A percentile compares a stretch with the other conserved stretches of the same genome.
These are phyloP conservation scores for Ardeotis arabs DNA, from an alignment of 2,113 vertebrate species.

Conservation along the genomic window DNA sequence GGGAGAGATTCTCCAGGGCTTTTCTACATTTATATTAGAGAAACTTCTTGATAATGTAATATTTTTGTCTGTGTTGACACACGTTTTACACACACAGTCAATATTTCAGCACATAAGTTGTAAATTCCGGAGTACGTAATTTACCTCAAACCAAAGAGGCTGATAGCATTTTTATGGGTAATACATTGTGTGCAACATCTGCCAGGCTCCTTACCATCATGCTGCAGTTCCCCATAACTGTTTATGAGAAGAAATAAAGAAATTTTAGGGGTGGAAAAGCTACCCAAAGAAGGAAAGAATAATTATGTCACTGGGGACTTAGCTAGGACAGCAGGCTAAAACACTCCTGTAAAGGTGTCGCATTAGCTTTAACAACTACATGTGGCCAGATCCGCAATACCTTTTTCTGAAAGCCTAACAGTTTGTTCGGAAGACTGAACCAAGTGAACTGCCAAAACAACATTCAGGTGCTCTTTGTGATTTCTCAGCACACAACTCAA, in stretches of 20 bases:
- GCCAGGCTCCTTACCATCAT: background rate
- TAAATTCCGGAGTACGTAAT: background rate
- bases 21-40: background rate
- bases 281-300: background rate
- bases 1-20: background rate
- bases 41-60: background rate
- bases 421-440: background rate
- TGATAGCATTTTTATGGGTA: background rate
- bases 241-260: slow-evolving; percentile 9
- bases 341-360: background rate
- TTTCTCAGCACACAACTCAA: background rate
- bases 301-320: background rate
- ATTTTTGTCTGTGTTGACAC: background rate
- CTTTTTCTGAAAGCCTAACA: background rate
- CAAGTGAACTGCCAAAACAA: background rate
- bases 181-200: background rate
- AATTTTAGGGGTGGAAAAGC: background rate
- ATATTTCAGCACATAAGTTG: background rate
- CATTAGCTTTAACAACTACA: background rate
- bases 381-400: accelerated
- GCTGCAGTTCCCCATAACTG: background rate
- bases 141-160: background rate
- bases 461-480: background rate
- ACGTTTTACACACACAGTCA: background rate
- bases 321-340: background rate